These are phyloP conservation scores for Terebella lapidaria DNA, from an alignment of 2,888 invertebrate genomes.

Conservation along the genomic window DNA sequence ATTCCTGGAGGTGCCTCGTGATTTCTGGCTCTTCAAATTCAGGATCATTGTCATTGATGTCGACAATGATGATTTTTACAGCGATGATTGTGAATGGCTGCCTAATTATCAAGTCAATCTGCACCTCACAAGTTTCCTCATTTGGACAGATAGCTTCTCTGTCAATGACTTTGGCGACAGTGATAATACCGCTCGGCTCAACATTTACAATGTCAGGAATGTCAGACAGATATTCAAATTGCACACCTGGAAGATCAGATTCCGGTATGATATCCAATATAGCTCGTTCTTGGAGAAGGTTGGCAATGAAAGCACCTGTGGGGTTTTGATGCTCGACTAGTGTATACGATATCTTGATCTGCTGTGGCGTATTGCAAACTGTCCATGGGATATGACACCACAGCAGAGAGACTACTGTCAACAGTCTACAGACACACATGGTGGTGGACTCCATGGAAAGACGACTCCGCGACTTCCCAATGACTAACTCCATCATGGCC, in stretches of 20 bases:
- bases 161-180: slow-evolving; percentile 6
- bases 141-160: slow-evolving; percentile 12
- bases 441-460: no score
- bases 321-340: neutral
- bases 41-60: slow-evolving; percentile 15
- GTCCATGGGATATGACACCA: no score
- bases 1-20: slow-evolving; percentile 8
- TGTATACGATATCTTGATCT: neutral
- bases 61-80: slow-evolving; percentile 10
- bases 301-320: neutral
- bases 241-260: neutral
- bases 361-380: neutral
- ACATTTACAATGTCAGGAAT: neutral
- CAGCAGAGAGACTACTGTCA: no score
- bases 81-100: slow-evolving; percentile 11
- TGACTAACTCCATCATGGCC: no score
- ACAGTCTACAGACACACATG: no score
- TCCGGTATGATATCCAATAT: neutral
- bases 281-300: neutral
- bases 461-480: no score
- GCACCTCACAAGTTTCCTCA: slow-evolving; percentile 2
- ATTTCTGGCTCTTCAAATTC: slow-evolving; percentile 9
- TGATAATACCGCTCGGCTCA: neutral
- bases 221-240: neutral
- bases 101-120: slow-evolving; percentile 9